Evolutionary conservation across 2,113 vertebrate species (phyloP), one percentile per base, ranked within the genome.

Genomic region (Chamaetylas fuelleborni): DNA sequence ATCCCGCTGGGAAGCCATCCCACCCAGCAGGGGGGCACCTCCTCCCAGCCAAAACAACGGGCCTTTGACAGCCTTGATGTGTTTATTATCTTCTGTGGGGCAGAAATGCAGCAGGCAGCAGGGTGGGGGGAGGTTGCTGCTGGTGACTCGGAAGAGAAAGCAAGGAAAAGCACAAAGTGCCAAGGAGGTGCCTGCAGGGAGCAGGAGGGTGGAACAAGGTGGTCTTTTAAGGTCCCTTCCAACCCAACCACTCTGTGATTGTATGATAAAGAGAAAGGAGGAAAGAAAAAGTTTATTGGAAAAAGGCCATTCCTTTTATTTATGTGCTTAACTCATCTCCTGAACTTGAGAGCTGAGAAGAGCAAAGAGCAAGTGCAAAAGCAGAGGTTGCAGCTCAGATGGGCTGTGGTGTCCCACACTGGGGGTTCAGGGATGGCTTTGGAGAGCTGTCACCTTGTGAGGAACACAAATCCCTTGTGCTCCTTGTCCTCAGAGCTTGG

Each of bases 1-100:
- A 57, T 95, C 70, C 81, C 20, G 1, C 23, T 19, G 66, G 92
- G 90, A 89, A 96, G 80, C 40, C 5, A 81, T 76, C 78, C 50
- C 70, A 71, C 89, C 40, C 95, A 8, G 88, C 45, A 82, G 92
- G 95, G 62, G 48, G 5, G 56, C 18, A 61, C 74, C 85, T 92
- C 81, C 60, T 85, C 19, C 62, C 79, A 62, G 38, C 91, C 79
- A 81, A 88, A 95, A 81, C 90, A 92, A 48, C 4, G 28, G 8
- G 14, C 18, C 79, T 85, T 66, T 97, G 97, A 97, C 97, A 97
- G 95, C 42, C 70, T 14, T 91, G 95, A 96, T 95, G 65, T 48
- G 77, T 92, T 95, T 84, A 83, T 93, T 73, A 58, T 11, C 48
- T 93, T 71, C 71, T 38, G 38, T 34, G 64, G 84, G 92, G 84